Conservation (phyloP, 2,113 vertebrate species). For the Onychostruthus taczanowskii region DNA sequence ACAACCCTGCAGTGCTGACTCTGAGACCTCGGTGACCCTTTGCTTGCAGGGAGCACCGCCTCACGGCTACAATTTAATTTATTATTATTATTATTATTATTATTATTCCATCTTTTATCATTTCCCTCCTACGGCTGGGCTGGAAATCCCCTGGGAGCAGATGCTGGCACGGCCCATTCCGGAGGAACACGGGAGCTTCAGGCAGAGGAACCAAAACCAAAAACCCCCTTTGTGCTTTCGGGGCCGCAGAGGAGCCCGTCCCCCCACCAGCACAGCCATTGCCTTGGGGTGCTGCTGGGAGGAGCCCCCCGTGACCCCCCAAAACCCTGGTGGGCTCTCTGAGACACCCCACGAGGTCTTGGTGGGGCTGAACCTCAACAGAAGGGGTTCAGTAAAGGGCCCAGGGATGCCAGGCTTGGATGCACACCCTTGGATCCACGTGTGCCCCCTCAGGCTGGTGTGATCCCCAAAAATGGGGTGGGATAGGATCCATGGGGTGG, state of each 20-base stretch:
- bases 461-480: too few relatives aligned
- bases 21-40: fast-evolving
- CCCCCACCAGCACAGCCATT: fast-evolving
- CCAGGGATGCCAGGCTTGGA: neutral
- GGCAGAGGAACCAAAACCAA: neutral
- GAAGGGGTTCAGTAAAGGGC: neutral
- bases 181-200: fast-evolving
- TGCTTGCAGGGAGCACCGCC: neutral
- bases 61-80: neutral
- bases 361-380: neutral
- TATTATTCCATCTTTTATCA: neutral
- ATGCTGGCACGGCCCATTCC: neutral
- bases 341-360: neutral
- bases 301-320: neutral
- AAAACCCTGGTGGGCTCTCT: fast-evolving
- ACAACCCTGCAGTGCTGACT: fast-evolving
- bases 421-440: neutral
- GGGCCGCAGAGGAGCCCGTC: neutral
- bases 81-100: neutral
- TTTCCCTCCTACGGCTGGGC: fast-evolving
- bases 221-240: neutral
- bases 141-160: neutral
- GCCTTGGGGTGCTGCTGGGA: neutral
- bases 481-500: too few relatives aligned
- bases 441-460: neutral